phyloP scores from a whole-genome alignment of 2,888 invertebrate species.

The Drosophila phalerata region DNA sequence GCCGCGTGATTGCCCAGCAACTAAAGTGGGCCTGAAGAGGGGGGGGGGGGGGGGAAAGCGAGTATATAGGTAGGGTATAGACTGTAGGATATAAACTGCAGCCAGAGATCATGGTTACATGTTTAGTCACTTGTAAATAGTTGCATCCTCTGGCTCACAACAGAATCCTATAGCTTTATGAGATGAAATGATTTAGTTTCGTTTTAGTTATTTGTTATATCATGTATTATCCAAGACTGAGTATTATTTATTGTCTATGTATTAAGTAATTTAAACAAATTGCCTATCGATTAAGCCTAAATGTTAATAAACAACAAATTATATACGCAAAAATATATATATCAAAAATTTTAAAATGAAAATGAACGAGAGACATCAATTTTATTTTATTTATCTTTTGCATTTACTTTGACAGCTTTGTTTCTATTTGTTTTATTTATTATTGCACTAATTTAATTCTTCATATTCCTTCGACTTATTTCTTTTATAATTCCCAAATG shows the following conservation, averaged over 20 bases:
- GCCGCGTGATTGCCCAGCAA: conserved; percentile 77
- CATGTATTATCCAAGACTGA: conserved; percentile 76
- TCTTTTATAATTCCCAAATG: background rate
- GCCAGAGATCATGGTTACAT: conserved; percentile 46
- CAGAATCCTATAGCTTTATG: conserved; percentile 30
- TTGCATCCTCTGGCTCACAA: conserved; percentile 36
- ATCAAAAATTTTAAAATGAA: conserved; percentile 7
- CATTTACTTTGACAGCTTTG: background rate
- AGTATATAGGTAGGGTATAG: conserved; percentile 3
- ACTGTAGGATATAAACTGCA: conserved; percentile 1
- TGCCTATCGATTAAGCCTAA: conserved; percentile 70
- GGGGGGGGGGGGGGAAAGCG: background rate
- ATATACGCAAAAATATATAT: conserved; percentile 36
- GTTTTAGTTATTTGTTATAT: conserved; percentile 72
- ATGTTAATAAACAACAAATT: conserved; percentile 50
- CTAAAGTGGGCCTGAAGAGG: conserved; percentile 23
- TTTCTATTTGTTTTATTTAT: background rate
- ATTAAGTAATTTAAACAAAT: conserved; percentile 58
- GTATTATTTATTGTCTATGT: conserved; percentile 72
- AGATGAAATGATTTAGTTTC: conserved; percentile 43
- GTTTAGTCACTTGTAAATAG: conserved; percentile 74
- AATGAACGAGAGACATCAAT: conserved; percentile 1
- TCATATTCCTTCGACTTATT: background rate
- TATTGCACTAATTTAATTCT: background rate
- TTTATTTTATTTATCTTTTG: conserved; percentile 7